Evolutionary conservation across 2,113 vertebrate genomes (phyloP), one percentile per base, ranked within the genome.

Genomic region (Anoura caudifer): DNA sequence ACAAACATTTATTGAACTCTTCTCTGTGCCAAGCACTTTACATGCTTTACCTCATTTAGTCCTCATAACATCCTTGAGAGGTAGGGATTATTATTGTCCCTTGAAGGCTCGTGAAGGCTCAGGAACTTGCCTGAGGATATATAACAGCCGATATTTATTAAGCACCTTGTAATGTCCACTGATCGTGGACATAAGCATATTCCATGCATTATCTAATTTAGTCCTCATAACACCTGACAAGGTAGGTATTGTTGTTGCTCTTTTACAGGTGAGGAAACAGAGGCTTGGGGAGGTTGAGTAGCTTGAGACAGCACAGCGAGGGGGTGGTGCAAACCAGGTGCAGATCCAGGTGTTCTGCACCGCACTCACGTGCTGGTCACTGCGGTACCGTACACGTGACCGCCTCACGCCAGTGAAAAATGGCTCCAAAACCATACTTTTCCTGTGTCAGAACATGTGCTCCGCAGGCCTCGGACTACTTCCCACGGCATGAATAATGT

Each of bases 21-120:
- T 86, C 50, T 90, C 63, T 76, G 65, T 79, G 82, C 84, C 91
- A 89, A 82, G 54, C 54, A 72, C 90, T 87, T 76, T 43, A 45
- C 50, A 17, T 83, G 38, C 70, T 43, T 87, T 76, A 87, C 88
- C 43, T 94, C 82, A 70, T 67, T 95, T 80, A 75, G 94, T 52
- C 45, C 43, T 90, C 28, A 13, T 67, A 38, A 26, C 15, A 14
- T 33, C 33, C 59, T 31, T 5, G 16, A 90, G 45, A 70, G 38
- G 15, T 3, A n/a, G 85, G 47, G 38, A 28, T 94, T 69, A 50
- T 41, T 65, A 52, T 52, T 41, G 81, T 43, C 47, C 38, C 56
- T 86, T 0, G 70, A 88, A 87, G 54, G 73, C 82, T 87, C 65
- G 14, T 36, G 38, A 56, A 72, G 50, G 8, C 33, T 0, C 11